phyloP scores from a whole-genome alignment of 2,113 vertebrate species.

The Eulemur macaco region DNA sequence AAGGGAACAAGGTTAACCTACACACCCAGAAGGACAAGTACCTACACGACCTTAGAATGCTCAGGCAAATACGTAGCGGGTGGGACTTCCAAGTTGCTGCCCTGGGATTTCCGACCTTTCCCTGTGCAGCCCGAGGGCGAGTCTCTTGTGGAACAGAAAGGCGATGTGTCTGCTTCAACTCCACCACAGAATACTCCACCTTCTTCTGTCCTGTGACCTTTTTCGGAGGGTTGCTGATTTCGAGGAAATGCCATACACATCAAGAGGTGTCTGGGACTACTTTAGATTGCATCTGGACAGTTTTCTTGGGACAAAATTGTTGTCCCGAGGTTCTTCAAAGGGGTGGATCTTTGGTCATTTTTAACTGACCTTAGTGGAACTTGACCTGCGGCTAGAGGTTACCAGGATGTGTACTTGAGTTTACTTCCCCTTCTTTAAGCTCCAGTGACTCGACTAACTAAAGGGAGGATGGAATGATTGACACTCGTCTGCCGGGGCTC shows the following conservation, averaged over 20 bases:
- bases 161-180: not conserved
- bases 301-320: not conserved
- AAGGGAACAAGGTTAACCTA: not conserved
- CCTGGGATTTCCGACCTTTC: not conserved
- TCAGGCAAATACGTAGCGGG: not conserved
- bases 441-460: not conserved
- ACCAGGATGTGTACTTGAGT: not conserved
- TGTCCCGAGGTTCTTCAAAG: not conserved
- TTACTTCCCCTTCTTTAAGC: constrained; percentile 15
- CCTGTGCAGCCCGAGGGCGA: not conserved
- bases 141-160: not conserved
- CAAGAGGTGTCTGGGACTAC: not conserved
- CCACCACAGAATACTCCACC: not conserved
- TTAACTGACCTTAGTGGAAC: not conserved
- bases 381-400: not conserved
- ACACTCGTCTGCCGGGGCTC: not conserved
- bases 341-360: not conserved
- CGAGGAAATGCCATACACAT: not conserved
- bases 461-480: not conserved
- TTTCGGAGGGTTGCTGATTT: not conserved
- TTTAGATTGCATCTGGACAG: not conserved
- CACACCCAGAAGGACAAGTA: not conserved
- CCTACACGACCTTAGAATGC: not conserved
- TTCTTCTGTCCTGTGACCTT: not conserved
- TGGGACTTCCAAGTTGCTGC: not conserved